Evolutionary conservation across 2,113 vertebrate species (phyloP).

Genomic region (Gasterosteus aculeatus): DNA sequence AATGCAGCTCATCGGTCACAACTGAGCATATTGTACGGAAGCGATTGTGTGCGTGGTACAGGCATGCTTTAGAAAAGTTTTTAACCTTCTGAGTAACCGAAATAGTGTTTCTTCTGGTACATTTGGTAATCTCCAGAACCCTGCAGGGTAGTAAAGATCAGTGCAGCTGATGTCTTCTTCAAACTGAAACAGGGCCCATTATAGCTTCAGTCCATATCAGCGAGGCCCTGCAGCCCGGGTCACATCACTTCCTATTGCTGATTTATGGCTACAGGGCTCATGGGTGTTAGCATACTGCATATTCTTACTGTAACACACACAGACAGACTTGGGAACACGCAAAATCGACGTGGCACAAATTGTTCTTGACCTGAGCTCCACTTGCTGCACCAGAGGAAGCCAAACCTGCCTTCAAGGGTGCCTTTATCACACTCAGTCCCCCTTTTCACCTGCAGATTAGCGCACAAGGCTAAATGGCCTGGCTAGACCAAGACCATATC

Average conservation of each 20-base stretch:
- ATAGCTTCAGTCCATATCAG: slow-evolving; percentile 65
- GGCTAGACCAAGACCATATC: slow-evolving; percentile 65
- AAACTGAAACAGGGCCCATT: slow-evolving; percentile 85
- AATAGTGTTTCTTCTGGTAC: slow-evolving; percentile 73
- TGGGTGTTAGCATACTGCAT: slow-evolving; percentile 57
- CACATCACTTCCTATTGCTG: slow-evolving; percentile 78
- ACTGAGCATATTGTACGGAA: slow-evolving; percentile 39
- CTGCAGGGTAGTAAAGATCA: slow-evolving; percentile 85
- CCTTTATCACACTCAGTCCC: slow-evolving; percentile 67
- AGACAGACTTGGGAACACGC: slow-evolving; percentile 25
- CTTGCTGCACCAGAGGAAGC: slow-evolving; percentile 55
- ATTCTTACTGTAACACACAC: slow-evolving; percentile 49
- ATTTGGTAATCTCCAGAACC: slow-evolving; percentile 86
- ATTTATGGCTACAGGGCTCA: slow-evolving; percentile 65
- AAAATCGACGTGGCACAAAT: slow-evolving; percentile 66
- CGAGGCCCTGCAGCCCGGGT: slow-evolving; percentile 76
- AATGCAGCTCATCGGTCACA: slow-evolving; percentile 69
- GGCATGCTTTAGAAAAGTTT: slow-evolving; percentile 41
- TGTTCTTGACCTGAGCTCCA: slow-evolving; percentile 69
- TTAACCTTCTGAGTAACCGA: slow-evolving; percentile 57
- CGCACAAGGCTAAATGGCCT: slow-evolving; percentile 59
- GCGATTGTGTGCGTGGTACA: slow-evolving; percentile 35
- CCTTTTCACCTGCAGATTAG: slow-evolving; percentile 76
- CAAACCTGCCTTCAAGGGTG: slow-evolving; percentile 72
- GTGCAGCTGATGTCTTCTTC: slow-evolving; percentile 85